Conservation (phyloP, 2,888 invertebrate genomes). For the Willowsia nigromaculata region DNA sequence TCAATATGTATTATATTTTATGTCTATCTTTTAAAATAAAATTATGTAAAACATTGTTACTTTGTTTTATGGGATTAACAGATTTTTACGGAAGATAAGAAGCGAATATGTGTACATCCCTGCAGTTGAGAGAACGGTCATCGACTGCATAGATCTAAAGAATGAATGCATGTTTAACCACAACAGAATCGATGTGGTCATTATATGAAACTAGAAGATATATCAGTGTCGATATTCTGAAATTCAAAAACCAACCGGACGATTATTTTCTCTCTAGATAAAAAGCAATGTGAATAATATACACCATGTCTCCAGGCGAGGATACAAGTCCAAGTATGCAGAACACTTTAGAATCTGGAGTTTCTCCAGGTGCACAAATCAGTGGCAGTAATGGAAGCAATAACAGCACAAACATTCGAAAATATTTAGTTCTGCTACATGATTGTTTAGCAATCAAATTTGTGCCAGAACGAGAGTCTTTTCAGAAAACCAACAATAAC, state of each 20-base stretch:
- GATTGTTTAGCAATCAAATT: conserved; percentile 76
- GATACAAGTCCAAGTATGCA: conserved; percentile 5
- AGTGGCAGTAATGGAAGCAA: not conserved
- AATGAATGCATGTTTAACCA: not conserved
- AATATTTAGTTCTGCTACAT: conserved; percentile 74
- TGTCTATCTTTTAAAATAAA: no score
- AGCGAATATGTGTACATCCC: no score
- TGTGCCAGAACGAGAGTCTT: conserved; percentile 56
- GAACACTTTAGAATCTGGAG: not conserved
- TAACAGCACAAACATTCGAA: conserved; percentile 58
- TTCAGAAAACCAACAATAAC: conserved; percentile 27
- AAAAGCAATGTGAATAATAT: not conserved
- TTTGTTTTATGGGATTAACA: conserved; percentile 17
- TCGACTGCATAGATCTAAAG: not conserved
- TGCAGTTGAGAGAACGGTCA: conserved; percentile 3
- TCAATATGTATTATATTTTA: no score
- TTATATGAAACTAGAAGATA: no score
- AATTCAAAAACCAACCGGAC: not conserved
- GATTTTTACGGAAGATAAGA: conserved; percentile 35
- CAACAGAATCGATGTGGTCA: not conserved
- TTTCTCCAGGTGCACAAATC: not conserved
- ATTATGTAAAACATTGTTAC: not conserved
- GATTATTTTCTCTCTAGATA: not conserved
- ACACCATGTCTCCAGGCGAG: not conserved
- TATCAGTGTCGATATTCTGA: not conserved